Conservation (phyloP, 2,888 invertebrate genomes). For the Tolmerus cingulatus region DNA sequence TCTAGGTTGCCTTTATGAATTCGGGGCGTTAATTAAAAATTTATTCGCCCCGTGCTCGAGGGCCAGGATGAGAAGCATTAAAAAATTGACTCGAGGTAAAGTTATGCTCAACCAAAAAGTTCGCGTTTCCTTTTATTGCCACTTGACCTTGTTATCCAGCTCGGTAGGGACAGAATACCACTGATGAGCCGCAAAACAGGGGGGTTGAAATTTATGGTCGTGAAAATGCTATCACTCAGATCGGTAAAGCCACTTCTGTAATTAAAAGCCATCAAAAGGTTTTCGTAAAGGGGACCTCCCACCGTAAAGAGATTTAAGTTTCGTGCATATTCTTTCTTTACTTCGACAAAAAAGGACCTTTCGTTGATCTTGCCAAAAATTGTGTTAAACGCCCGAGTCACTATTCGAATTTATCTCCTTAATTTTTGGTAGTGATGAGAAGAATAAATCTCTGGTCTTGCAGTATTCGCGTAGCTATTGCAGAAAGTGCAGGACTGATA, state of each 20-base stretch:
- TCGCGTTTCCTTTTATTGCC: neutral
- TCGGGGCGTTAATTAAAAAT: constrained; percentile 22
- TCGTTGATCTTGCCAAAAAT: neutral
- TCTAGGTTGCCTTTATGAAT: constrained; percentile 14
- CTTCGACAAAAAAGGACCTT: neutral
- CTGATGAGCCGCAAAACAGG: neutral
- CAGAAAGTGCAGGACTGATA: no score
- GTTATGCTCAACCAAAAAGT: constrained; percentile 2
- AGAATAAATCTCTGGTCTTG: no score
- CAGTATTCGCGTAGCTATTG: no score
- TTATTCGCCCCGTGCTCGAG: neutral
- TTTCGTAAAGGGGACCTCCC: neutral
- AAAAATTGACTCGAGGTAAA: neutral
- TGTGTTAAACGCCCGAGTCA: neutral
- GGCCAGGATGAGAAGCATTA: neutral
- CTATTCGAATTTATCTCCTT: neutral
- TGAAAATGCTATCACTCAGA: neutral
- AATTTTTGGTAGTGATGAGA: neutral
- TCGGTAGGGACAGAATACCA: neutral
- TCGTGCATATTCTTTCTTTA: neutral
- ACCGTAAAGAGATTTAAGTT: neutral
- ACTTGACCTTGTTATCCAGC: neutral
- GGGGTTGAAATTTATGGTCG: neutral
- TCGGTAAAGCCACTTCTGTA: neutral
- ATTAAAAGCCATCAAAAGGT: neutral